Evolutionary conservation across 2,888 invertebrate species (phyloP).

Genomic region (Bellardia bayeri): DNA sequence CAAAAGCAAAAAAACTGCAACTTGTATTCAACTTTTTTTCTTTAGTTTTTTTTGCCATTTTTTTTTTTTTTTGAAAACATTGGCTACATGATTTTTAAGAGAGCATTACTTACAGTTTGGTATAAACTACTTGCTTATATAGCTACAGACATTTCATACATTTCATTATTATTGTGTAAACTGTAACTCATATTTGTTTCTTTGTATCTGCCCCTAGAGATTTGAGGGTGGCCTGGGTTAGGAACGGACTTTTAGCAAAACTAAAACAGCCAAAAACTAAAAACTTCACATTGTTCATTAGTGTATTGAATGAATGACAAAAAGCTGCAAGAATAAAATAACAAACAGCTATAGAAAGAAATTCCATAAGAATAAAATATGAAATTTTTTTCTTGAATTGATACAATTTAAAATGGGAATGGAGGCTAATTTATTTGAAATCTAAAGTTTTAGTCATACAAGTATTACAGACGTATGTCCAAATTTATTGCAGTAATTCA

Average conservation of each 20-base stretch:
- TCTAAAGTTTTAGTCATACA: no score
- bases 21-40: slow-evolving; percentile 37
- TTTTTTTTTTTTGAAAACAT: neutral
- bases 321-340: neutral
- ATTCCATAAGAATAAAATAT: slow-evolving; percentile 16
- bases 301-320: slow-evolving; percentile 19
- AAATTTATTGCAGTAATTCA: no score
- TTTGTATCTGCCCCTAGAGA: slow-evolving; percentile 20
- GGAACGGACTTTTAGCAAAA: slow-evolving; percentile 5
- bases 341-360: neutral
- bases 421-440: neutral
- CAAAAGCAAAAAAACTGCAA: slow-evolving; percentile 4
- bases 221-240: neutral
- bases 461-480: no score
- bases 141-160: no score
- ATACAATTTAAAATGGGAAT: neutral
- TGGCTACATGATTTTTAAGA: neutral
- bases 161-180: slow-evolving; percentile 39
- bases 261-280: neutral
- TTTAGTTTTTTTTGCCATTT: neutral
- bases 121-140: slow-evolving; percentile 1
- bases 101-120: slow-evolving; percentile 24
- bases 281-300: slow-evolving; percentile 56
- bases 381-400: neutral
- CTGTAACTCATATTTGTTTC: slow-evolving; percentile 20